Evolutionary conservation across 1,140 invertebrate species (phyloP).

Genomic region (Drosophila subobscura): DNA sequence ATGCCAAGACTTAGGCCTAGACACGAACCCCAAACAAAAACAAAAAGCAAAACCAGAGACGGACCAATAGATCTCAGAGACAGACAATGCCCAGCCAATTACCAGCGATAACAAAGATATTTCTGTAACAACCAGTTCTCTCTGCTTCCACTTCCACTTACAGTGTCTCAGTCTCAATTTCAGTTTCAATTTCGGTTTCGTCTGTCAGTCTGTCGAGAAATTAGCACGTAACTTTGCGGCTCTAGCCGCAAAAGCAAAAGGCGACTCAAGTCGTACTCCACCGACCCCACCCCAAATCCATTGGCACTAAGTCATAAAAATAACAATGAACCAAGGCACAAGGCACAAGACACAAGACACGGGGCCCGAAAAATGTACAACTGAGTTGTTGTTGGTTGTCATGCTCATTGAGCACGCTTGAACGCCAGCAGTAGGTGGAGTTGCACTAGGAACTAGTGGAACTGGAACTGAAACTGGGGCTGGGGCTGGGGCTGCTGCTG

Average conservation of each 20-base stretch:
- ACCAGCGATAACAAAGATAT: constrained; percentile 53
- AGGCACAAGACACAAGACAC: constrained; percentile 43
- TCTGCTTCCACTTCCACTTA: constrained; percentile 1
- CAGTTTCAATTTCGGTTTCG: constrained; percentile 35
- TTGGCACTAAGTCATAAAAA: constrained; percentile 70
- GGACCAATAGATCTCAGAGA: neutral
- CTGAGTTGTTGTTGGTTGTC: constrained; percentile 44
- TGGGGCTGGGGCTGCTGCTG: neutral
- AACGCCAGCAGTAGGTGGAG: neutral
- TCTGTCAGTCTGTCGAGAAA: constrained; percentile 38
- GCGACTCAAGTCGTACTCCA: constrained; percentile 3
- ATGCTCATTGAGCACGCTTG: constrained; percentile 69
- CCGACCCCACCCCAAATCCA: constrained; percentile 23
- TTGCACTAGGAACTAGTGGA: too few species aligned
- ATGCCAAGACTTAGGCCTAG: constrained; percentile 23
- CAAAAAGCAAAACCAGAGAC: neutral
- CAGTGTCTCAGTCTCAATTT: constrained; percentile 21
- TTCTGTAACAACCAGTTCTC: constrained; percentile 38
- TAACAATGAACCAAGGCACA: constrained; percentile 67
- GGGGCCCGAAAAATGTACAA: constrained; percentile 30
- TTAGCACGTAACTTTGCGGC: constrained; percentile 44
- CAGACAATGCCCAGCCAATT: constrained; percentile 53
- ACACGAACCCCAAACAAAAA: constrained; percentile 33
- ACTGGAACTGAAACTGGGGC: too few species aligned
- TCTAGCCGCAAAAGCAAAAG: constrained; percentile 17